Evolutionary conservation across 2,797 vertebrate genomes (phyloP).

Genomic region (Falco novaeseelandiae): DNA sequence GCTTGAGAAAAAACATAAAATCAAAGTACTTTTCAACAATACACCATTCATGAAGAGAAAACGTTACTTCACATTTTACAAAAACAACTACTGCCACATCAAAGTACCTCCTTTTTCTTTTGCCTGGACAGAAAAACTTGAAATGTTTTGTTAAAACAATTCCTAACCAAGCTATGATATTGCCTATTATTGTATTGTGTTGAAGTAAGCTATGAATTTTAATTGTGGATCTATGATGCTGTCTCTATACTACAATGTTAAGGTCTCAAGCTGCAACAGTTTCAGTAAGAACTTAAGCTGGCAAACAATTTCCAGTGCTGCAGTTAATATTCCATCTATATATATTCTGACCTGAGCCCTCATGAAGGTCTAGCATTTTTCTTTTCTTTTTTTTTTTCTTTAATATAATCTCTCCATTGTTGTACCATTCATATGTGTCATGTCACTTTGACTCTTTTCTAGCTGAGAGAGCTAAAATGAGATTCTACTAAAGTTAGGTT

Average conservation of each 20-base stretch:
- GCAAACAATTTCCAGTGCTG: not conserved
- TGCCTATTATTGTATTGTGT: not conserved
- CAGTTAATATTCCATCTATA: not conserved
- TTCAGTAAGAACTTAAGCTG: not conserved
- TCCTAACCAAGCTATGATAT: not conserved
- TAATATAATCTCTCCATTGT: not conserved
- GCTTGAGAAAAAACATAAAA: not conserved
- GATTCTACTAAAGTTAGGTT: slow-evolving; percentile 10
- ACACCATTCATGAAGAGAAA: not conserved
- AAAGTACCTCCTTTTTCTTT: not conserved
- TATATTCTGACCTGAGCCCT: not conserved
- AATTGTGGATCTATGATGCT: not conserved
- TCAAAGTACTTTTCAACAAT: not conserved
- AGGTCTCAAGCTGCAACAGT: not conserved
- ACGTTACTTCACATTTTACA: not conserved
- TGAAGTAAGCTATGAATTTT: not conserved
- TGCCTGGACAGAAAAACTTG: not conserved
- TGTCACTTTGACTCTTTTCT: slow-evolving; percentile 17
- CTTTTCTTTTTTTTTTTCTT: not conserved
- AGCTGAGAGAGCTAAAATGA: not conserved
- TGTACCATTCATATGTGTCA: not conserved
- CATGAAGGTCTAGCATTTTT: not conserved
- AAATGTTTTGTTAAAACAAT: not conserved
- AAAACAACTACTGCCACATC: not conserved
- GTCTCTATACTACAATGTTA: not conserved